These are phyloP conservation scores for Lycophotia porphyrea DNA, from an alignment of 2,888 invertebrate species.

Conservation along the genomic window DNA sequence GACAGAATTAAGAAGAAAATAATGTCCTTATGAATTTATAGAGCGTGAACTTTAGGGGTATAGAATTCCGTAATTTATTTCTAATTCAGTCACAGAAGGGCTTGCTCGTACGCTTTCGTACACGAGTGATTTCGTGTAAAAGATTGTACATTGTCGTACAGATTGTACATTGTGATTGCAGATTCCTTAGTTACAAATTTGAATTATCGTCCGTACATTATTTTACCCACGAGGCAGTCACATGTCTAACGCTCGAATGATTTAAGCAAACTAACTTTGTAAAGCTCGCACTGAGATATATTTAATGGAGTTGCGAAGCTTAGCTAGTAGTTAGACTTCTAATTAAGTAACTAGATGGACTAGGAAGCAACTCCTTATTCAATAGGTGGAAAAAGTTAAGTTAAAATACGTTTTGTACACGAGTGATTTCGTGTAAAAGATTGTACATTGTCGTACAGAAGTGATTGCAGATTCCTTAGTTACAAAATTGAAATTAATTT, in stretches of 20 bases:
- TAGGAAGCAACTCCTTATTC: no score
- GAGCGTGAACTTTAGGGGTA: conserved; percentile 46
- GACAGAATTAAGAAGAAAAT: conserved; percentile 40
- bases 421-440: conserved; percentile 19
- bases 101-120: conserved; percentile 36
- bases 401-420: conserved; percentile 25
- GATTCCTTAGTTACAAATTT: background rate
- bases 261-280: no score
- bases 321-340: no score
- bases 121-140: conserved; percentile 20
- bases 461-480: background rate
- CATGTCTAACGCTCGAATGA: no score
- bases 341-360: no score
- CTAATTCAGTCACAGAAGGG: conserved; percentile 47
- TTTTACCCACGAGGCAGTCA: no score
- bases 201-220: no score
- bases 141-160: conserved; percentile 3
- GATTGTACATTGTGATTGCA: conserved; percentile 10
- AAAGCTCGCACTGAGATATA: no score
- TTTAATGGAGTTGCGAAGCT: no score
- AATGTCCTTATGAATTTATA: conserved; percentile 52
- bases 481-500: background rate
- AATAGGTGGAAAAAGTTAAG: no score
- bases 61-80: conserved; percentile 54
- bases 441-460: conserved; percentile 12